Percentiles rank a stretch among this genome's conserved stretches.
phyloP scores from a whole-genome alignment of 2,888 invertebrate species.

The Lepeophtheirus nordmannii region DNA sequence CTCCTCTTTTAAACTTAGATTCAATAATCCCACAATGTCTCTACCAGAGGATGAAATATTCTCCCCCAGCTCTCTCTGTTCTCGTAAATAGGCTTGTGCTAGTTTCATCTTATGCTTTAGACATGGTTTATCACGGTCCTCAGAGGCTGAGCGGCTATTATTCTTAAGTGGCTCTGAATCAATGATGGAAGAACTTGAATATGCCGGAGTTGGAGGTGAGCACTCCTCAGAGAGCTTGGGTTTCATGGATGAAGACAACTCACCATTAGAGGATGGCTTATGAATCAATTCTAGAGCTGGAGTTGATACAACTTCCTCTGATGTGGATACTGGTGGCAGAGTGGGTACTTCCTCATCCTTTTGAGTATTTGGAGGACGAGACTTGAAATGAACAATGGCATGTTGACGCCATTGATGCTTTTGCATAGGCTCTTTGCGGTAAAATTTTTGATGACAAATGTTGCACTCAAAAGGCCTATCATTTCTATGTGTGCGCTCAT shows the following conservation, averaged over 20 bases:
- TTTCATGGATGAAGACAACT: not conserved
- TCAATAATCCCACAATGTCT: not conserved
- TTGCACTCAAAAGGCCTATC: constrained; percentile 25
- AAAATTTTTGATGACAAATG: constrained; percentile 24
- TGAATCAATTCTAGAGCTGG: not conserved
- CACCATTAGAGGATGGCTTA: not conserved
- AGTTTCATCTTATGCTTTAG: not conserved
- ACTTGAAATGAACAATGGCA: constrained; percentile 24
- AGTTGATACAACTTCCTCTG: not conserved
- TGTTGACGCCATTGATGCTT: constrained; percentile 25
- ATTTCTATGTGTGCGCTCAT: constrained; percentile 24
- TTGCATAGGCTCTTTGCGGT: constrained; percentile 25
- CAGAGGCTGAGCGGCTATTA: not conserved
- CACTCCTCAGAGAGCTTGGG: not conserved
- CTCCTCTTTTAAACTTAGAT: constrained; percentile 17
- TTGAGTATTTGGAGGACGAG: constrained; percentile 7
- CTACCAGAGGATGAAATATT: not conserved
- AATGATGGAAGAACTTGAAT: not conserved
- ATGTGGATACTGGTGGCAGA: too few relatives aligned
- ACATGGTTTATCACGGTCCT: not conserved
- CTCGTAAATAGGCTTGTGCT: constrained; percentile 5
- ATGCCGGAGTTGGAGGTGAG: not conserved
- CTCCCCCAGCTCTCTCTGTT: constrained; percentile 1
- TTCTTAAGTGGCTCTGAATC: not conserved
- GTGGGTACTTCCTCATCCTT: not conserved